Evolutionary conservation across 2,797 vertebrate species (phyloP).

Genomic region (Hippoglossus hippoglossus): DNA sequence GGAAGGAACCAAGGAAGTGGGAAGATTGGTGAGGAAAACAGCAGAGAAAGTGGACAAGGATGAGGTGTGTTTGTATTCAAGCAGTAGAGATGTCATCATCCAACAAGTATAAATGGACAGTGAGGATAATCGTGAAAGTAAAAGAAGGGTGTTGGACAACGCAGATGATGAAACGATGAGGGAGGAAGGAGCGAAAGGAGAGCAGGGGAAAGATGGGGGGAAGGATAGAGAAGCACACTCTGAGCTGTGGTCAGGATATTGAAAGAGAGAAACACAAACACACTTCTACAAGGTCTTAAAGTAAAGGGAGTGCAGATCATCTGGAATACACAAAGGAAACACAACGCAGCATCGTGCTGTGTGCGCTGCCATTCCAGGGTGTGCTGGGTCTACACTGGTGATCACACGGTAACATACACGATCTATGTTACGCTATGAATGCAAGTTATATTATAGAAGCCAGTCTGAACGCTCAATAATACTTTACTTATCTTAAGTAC

Average conservation of each 20-base stretch:
- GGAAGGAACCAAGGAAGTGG: slow-evolving; percentile 16
- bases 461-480: slow-evolving; percentile 25
- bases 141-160: slow-evolving; percentile 9
- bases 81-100: slow-evolving; percentile 53
- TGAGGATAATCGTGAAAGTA: slow-evolving; percentile 32
- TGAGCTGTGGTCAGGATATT: slow-evolving; percentile 79
- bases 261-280: slow-evolving; percentile 73
- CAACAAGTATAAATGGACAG: slow-evolving; percentile 39
- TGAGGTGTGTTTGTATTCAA: slow-evolving; percentile 46
- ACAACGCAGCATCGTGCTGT: slow-evolving; percentile 58
- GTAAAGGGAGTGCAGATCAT: slow-evolving; percentile 65
- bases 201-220: slow-evolving; percentile 61
- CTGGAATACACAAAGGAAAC: slow-evolving; percentile 65
- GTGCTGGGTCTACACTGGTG: slow-evolving; percentile 25
- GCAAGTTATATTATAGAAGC: slow-evolving; percentile 23
- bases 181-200: too few relatives aligned
- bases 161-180: slow-evolving; percentile 15
- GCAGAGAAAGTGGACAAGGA: slow-evolving; percentile 8
- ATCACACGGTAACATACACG: slow-evolving; percentile 41
- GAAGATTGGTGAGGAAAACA: slow-evolving; percentile 37
- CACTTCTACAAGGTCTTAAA: slow-evolving; percentile 68
- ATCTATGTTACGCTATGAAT: slow-evolving; percentile 32
- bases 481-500: slow-evolving; percentile 10
- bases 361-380: slow-evolving; percentile 68
- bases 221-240: slow-evolving; percentile 79